phyloP scores from a whole-genome alignment of 2,888 invertebrate genomes.

The Artemia sinica region DNA sequence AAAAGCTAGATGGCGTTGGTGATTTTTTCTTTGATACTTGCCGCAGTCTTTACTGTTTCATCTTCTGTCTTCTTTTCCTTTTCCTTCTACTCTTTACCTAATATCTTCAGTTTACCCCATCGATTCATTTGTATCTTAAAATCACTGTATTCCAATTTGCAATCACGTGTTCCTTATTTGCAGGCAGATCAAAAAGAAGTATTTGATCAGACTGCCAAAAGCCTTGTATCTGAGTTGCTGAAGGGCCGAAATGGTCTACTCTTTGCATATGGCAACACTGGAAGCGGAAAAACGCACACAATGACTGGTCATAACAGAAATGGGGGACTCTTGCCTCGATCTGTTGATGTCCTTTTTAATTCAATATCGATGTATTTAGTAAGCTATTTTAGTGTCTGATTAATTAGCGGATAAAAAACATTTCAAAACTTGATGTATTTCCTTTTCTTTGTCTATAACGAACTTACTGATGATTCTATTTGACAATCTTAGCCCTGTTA shows the following conservation, averaged over 20 bases:
- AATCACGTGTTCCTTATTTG: constrained; percentile 16
- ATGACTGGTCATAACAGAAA: constrained; percentile 58
- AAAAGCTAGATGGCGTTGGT: background rate
- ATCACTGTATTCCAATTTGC: constrained; percentile 18
- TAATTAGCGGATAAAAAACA: no score
- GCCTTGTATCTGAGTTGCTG: constrained; percentile 64
- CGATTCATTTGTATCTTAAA: no score
- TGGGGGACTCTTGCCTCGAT: constrained; percentile 70
- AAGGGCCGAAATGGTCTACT: constrained; percentile 77
- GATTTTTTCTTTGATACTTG: background rate
- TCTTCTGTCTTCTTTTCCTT: no score
- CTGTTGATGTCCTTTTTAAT: constrained; percentile 80
- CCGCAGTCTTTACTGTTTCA: no score
- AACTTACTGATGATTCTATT: no score
- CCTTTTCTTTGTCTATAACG: no score
- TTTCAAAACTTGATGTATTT: no score
- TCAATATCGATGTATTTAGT: constrained; percentile 41
- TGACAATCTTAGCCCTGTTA: no score
- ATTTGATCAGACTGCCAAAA: constrained; percentile 64
- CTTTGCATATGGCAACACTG: constrained; percentile 94
- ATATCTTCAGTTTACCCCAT: no score
- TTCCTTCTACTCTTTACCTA: no score
- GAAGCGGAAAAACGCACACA: constrained; percentile 87
- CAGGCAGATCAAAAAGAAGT: constrained; percentile 56
- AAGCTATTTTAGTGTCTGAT: background rate